Evolutionary conservation across 2,113 vertebrate genomes (phyloP), one percentile per base, ranked within the genome.

Genomic region (Rhinolophus sinicus): DNA sequence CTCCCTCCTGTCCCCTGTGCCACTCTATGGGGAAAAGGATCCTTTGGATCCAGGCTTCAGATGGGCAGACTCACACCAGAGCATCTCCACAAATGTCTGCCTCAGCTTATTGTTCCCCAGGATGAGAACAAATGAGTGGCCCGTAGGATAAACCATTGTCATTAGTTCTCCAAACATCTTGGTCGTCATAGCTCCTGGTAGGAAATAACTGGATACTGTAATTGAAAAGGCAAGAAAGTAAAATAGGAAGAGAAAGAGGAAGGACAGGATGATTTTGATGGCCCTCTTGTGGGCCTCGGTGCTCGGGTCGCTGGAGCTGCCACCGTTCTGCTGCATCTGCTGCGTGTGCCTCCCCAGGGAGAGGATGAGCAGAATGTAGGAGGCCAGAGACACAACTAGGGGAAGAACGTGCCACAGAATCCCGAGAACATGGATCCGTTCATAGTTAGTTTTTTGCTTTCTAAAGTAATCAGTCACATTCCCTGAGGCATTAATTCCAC

Each of bases 51-150:
- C 84, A 67, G 38, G 44, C 35, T 82, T 95, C 35, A 33, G 40
- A 84, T 21, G 12, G 26, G 54, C 50, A 69, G 50, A 56, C 47
- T 91, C 10, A 87, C 62, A 77, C 2, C 24, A 10, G 6, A 98
- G 40, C n/a, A 95, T 65, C 0, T 12, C 52, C 77, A 92, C 28
- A 56, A 97, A 89, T 1, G 8, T 64, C 85, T 95, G 93, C 73
- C 88, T 97, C 83, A 97, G 73, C 44, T 87, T 97, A 2, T 9
- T 84, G 54, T 95, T 97, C 14, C 91, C 91, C 56, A 97, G 26
- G 67, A 97, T 97, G 28, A 98, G 73, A 82, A 97, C 8, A n/a
- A 93, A 93, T 3, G 97, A 95, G 82, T 96, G 96, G 21, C 56
- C n/a, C 47, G 8, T 6, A 65, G 70, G 81, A 60, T 93, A 96